Evolutionary conservation across 2,888 invertebrate genomes (phyloP), one percentile per base, ranked within the genome.

Genomic region (Labia minor): DNA sequence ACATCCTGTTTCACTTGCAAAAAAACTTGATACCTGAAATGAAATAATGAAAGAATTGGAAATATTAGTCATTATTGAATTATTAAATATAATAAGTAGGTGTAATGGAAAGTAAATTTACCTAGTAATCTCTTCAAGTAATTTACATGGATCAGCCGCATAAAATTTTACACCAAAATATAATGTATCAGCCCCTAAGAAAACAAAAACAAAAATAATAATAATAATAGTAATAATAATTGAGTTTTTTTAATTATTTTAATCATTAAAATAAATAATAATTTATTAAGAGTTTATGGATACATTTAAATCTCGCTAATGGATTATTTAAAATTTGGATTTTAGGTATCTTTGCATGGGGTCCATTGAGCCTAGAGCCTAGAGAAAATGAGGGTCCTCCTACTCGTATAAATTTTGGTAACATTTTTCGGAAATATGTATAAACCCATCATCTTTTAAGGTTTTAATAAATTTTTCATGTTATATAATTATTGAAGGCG

Each of bases 91-190:
- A 19, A 16, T 6, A 26, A 26, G 26, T 3, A 26, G 8, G 26
- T 8, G 3, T 26, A 26, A 6, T 26, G 8, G 26, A 26, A 6
- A 26, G 26, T 6, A 3, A 6, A 8, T 8, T 26, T 81, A 94
- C 94, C 95, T 86, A 68, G 96, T 96, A 74, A 95, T 95, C 82
- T 97, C 96, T 80, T 96, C 96, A 69, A 92, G 82, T 69, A 97
- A 83, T 78, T 95, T 95, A 81, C 95, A 95, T 1, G 96, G 96
- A 81, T 97, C 96, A 0, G 93, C 93, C 1, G 95, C 94, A 79
- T 97, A 97, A 79, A 95, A 97, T 80, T 96, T 96, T 70, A 97
- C 95, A 68, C 95, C 95, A 77, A 97, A 95, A 80, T 96, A 96
- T 73, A 96, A 86, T 68, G 92, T 94, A 68, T 82, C 78, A 72